Evolutionary conservation across 2,888 invertebrate species (phyloP).

Genomic region (Lochmaea capreae): DNA sequence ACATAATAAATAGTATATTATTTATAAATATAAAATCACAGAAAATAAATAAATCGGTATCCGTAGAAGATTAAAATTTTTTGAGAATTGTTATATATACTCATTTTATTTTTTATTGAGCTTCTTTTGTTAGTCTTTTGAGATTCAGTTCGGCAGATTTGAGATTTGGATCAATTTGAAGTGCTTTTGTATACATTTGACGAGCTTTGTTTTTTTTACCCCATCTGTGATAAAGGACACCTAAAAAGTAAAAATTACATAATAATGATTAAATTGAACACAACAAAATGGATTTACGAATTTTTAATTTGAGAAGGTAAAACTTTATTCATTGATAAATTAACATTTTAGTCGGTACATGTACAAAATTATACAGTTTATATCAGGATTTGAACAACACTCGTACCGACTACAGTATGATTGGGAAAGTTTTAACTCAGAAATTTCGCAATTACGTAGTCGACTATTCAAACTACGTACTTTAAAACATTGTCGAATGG

Average conservation of each 20-base stretch:
- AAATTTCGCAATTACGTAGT: too few species aligned
- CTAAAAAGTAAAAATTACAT: slow-evolving; percentile 65
- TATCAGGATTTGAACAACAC: too few species aligned
- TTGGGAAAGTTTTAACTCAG: too few species aligned
- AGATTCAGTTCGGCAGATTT: slow-evolving; percentile 79
- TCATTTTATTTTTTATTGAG: slow-evolving; percentile 40
- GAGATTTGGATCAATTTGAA: slow-evolving; percentile 77
- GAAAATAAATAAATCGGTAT: slow-evolving; percentile 8
- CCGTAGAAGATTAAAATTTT: background rate
- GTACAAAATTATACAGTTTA: too few species aligned
- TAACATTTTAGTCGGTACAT: too few species aligned
- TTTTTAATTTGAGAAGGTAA: too few species aligned
- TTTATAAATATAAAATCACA: slow-evolving; percentile 19
- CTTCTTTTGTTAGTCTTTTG: slow-evolving; percentile 62
- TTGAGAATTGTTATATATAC: background rate
- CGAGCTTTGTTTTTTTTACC: slow-evolving; percentile 80
- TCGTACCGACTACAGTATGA: too few species aligned
- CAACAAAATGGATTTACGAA: too few species aligned
- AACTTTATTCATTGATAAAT: too few species aligned
- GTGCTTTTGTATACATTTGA: slow-evolving; percentile 79
- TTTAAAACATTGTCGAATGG: too few species aligned
- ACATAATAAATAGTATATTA: slow-evolving; percentile 5
- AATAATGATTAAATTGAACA: too few species aligned
- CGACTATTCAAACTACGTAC: too few species aligned
- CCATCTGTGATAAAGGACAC: slow-evolving; percentile 94